Percentiles rank a stretch among this genome's conserved stretches.
Evolutionary conservation across 2,113 vertebrate species (phyloP).

Genomic region (Agapornis roseicollis): DNA sequence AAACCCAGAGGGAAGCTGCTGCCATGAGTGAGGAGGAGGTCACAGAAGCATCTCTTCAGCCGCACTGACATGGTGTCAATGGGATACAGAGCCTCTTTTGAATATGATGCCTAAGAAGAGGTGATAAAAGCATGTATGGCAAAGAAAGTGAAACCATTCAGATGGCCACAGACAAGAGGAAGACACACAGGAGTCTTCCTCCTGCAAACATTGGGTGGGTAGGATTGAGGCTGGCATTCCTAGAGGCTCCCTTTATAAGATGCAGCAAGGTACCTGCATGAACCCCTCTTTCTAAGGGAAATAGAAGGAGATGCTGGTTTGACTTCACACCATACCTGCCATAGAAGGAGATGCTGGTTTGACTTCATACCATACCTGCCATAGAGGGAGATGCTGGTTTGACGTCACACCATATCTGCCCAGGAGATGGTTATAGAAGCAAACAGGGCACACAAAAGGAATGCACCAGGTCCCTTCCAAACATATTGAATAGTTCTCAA

Average conservation of each 20-base stretch:
- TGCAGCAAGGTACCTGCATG: fast-evolving
- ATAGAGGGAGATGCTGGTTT: no score
- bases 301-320: neutral
- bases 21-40: neutral
- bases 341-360: neutral
- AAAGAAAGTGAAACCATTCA: neutral
- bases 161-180: neutral
- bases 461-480: neutral
- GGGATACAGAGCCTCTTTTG: neutral
- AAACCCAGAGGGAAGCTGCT: neutral
- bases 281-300: neutral
- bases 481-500: conserved; percentile 71
- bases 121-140: fast-evolving
- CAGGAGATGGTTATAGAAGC: neutral
- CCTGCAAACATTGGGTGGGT: neutral
- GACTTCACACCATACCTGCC: neutral
- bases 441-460: neutral
- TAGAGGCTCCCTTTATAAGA: neutral
- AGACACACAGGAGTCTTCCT: neutral
- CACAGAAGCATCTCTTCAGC: neutral
- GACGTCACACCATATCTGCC: neutral
- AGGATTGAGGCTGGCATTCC: fast-evolving
- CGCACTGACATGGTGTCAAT: fast-evolving
- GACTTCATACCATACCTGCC: neutral
- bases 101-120: neutral